Conservation (phyloP, 2,113 vertebrate species). For the Lanius collurio region DNA sequence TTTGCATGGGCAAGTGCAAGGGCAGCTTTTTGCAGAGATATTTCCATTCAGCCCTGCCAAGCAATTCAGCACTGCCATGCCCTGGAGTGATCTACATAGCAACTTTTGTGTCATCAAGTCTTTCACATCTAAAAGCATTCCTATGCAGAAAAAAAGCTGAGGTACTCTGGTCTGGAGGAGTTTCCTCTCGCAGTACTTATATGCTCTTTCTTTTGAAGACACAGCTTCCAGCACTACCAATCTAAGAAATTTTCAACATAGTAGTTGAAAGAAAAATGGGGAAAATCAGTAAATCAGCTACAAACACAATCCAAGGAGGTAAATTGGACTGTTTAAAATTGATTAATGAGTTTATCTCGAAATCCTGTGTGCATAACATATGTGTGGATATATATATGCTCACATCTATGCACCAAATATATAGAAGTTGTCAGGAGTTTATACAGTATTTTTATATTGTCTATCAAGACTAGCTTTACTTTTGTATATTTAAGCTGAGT, state of each 20-base stretch:
- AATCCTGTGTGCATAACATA: neutral
- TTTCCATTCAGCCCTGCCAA: slow-evolving; percentile 21
- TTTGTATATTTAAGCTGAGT: neutral
- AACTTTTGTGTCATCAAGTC: neutral
- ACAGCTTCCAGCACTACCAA: neutral
- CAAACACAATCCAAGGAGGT: neutral
- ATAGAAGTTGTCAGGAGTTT: neutral
- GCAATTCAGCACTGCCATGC: neutral
- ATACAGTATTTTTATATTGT: neutral
- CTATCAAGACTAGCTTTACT: neutral
- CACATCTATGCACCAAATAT: neutral
- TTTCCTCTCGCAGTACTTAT: neutral
- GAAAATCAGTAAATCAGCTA: neutral
- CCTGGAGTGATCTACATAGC: neutral
- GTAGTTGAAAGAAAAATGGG: neutral
- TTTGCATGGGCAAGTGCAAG: slow-evolving; percentile 11
- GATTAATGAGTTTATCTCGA: neutral
- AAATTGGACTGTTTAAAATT: neutral
- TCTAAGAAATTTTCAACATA: neutral
- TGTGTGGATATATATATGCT: neutral
- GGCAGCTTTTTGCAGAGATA: neutral
- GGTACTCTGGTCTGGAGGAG: neutral
- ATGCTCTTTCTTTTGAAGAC: neutral
- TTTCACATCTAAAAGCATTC: neutral
- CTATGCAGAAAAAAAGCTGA: neutral